Conservation (phyloP, 2,797 vertebrate species). For the Botia kubotai region DNA sequence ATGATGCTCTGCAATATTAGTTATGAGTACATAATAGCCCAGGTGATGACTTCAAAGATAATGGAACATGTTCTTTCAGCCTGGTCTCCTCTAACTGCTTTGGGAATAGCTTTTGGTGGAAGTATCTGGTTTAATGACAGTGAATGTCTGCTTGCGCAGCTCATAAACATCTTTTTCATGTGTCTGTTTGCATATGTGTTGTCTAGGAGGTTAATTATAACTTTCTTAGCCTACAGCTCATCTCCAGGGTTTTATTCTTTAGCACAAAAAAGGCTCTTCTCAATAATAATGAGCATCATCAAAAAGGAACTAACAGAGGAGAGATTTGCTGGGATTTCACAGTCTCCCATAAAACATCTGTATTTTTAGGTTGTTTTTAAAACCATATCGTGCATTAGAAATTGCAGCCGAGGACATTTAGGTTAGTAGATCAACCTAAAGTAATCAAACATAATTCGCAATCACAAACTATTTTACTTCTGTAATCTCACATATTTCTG, state of each 20-base stretch:
- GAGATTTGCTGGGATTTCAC: constrained; percentile 1
- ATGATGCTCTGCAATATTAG: neutral
- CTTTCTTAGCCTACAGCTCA: constrained; percentile 48
- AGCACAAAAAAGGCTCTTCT: constrained; percentile 40
- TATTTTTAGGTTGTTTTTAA: constrained; percentile 30
- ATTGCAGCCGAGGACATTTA: neutral
- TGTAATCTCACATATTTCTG: neutral
- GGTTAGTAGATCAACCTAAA: neutral
- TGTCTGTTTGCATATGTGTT: constrained; percentile 24
- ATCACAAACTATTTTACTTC: neutral
- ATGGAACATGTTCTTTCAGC: constrained; percentile 2
- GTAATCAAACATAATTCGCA: neutral
- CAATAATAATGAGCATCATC: constrained; percentile 46
- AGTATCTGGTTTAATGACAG: constrained; percentile 40
- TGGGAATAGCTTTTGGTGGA: neutral
- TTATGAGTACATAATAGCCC: neutral
- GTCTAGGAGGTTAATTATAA: constrained; percentile 56
- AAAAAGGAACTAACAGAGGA: constrained; percentile 28
- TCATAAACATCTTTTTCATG: constrained; percentile 35
- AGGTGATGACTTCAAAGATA: neutral
- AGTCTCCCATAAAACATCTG: constrained; percentile 15
- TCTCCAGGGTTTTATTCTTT: constrained; percentile 41
- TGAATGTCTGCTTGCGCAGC: constrained; percentile 8
- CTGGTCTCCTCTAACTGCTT: neutral
- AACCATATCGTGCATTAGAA: neutral